phyloP scores from a whole-genome alignment of 2,888 invertebrate genomes.

The Dicranocentrus wangi region DNA sequence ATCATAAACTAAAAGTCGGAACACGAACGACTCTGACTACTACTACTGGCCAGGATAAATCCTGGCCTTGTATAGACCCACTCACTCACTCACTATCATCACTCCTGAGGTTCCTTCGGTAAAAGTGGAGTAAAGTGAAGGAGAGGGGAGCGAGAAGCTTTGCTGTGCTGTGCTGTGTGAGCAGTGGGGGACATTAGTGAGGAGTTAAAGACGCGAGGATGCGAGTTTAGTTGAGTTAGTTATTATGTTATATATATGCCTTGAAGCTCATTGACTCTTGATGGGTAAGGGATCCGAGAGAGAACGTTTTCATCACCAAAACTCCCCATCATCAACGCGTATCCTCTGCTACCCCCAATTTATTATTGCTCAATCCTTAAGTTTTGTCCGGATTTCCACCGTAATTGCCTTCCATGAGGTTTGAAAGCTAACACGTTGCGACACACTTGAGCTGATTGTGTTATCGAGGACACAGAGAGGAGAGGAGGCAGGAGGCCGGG shows the following conservation, averaged over 20 bases:
- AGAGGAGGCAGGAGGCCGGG: no score
- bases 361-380: conserved; percentile 65
- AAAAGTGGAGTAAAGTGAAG: neutral
- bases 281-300: conserved; percentile 32
- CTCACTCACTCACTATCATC: no score
- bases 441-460: no score
- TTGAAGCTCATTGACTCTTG: conserved; percentile 46
- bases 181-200: conserved; percentile 9
- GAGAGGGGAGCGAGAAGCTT: neutral
- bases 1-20: neutral
- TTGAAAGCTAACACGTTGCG: no score
- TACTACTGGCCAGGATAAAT: no score
- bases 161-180: no score
- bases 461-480: no score
- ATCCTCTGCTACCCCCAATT: conserved; percentile 50
- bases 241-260: conserved; percentile 51
- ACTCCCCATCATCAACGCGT: conserved; percentile 21
- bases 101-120: neutral
- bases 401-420: conserved; percentile 55
- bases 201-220: neutral
- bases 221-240: neutral
- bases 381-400: conserved; percentile 60
- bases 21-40: no score
- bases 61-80: no score
- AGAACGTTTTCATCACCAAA: conserved; percentile 44